Percentiles rank a stretch among this genome's conserved stretches.
Evolutionary conservation across 2,888 invertebrate genomes (phyloP).

Genomic region (Coleophora flavipennella): DNA sequence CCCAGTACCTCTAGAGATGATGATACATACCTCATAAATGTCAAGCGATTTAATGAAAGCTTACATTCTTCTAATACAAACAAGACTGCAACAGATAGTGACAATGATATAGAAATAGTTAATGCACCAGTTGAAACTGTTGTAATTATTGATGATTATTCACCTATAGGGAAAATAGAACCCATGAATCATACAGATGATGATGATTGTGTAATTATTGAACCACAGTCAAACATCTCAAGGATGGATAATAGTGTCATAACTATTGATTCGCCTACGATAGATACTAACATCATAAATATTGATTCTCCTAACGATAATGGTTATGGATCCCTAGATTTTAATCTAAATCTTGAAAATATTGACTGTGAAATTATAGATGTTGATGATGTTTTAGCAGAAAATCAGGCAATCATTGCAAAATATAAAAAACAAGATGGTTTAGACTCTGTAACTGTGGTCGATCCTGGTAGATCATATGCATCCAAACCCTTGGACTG

Average conservation of each 20-base stretch:
- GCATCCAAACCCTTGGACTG: neutral
- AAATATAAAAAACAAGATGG: constrained; percentile 14
- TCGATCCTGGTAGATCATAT: constrained; percentile 9
- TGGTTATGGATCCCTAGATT: constrained; percentile 11
- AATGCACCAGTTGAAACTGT: constrained; percentile 23
- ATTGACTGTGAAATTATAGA: constrained; percentile 24
- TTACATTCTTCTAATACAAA: constrained; percentile 4
- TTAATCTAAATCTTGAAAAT: constrained; percentile 9
- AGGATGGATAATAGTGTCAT: constrained; percentile 3
- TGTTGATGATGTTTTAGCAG: constrained; percentile 33
- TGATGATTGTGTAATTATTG: constrained; percentile 7
- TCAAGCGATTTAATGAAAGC: constrained; percentile 29
- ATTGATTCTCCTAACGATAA: constrained; percentile 12
- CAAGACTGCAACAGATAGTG: too few species aligned
- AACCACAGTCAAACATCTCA: constrained; percentile 14
- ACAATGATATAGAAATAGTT: constrained; percentile 20
- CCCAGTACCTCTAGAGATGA: constrained; percentile 41
- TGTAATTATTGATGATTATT: constrained; percentile 16
- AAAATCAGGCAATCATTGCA: constrained; percentile 23
- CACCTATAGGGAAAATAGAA: neutral
- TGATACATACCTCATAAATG: constrained; percentile 32
- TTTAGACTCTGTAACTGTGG: constrained; percentile 14
- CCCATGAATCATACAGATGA: constrained; percentile 3
- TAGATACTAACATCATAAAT: constrained; percentile 3
- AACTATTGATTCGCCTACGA: constrained; percentile 8